Evolutionary conservation across 2,888 invertebrate genomes (phyloP).

Genomic region (Folsomia manolachei): DNA sequence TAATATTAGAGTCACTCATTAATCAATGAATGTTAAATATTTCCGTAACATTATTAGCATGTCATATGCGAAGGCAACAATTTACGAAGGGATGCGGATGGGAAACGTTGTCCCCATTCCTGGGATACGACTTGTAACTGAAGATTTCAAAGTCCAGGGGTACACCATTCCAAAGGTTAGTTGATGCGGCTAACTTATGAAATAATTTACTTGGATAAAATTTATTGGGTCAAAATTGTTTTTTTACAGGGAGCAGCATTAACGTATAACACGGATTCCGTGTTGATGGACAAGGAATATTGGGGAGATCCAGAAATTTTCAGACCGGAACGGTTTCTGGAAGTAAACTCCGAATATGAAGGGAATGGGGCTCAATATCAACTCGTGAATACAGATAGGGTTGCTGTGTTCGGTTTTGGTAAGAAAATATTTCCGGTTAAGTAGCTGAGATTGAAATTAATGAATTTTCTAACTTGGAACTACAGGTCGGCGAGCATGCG

Average conservation of each 20-base stretch:
- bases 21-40: no score
- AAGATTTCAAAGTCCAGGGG: background rate
- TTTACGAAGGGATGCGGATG: background rate
- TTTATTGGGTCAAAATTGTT: no score
- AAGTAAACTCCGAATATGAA: background rate
- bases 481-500: background rate
- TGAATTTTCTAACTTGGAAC: no score
- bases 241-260: background rate
- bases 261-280: background rate
- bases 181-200: no score
- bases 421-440: background rate
- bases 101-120: background rate
- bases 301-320: background rate
- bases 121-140: background rate
- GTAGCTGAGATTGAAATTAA: no score
- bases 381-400: background rate
- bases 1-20: background rate
- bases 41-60: no score
- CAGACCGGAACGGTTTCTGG: background rate
- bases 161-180: constrained; percentile 8
- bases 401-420: background rate
- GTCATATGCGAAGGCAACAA: constrained; percentile 7
- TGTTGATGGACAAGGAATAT: background rate
- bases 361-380: background rate
- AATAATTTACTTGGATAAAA: no score